Percentiles rank a stretch among this genome's conserved stretches.
These are phyloP conservation scores for Chiroxiphia lanceolata DNA, from an alignment of 2,797 vertebrate genomes.

Conservation along the genomic window DNA sequence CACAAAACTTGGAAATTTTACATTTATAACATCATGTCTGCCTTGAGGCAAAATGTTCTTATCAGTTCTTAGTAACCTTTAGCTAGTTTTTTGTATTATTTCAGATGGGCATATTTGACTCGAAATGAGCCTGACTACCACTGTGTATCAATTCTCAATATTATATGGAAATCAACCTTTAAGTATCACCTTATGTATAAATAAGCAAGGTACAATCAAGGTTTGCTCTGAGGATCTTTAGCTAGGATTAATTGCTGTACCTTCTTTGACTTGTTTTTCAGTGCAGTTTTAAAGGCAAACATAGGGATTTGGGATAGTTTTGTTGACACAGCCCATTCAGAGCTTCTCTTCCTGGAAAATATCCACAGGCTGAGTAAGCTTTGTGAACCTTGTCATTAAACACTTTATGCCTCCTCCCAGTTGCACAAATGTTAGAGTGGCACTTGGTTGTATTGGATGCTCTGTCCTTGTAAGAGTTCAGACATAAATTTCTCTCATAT, in stretches of 20 bases:
- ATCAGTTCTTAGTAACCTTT: conserved; percentile 39
- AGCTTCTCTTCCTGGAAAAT: conserved; percentile 18
- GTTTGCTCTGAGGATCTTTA: neutral
- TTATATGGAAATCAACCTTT: neutral
- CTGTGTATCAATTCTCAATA: neutral
- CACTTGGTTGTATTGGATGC: neutral
- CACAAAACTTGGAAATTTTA: conserved; percentile 58
- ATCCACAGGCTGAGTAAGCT: neutral
- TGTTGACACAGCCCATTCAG: neutral
- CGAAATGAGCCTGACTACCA: neutral
- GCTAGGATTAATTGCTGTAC: neutral
- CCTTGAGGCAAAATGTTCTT: conserved; percentile 40
- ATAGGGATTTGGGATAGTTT: neutral
- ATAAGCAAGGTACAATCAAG: neutral
- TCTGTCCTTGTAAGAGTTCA: neutral
- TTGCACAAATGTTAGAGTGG: neutral
- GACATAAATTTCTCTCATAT: neutral
- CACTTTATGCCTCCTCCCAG: neutral
- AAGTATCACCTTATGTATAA: neutral
- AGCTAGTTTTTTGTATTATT: neutral
- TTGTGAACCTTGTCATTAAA: neutral
- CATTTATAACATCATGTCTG: conserved; percentile 62
- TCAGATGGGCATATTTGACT: conserved; percentile 7
- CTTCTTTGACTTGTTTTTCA: neutral
- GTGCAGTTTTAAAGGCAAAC: neutral